Evolutionary conservation across 2,888 invertebrate species (phyloP), one percentile per base, ranked within the genome.

Genomic region (Tromatobia lineatoria): DNA sequence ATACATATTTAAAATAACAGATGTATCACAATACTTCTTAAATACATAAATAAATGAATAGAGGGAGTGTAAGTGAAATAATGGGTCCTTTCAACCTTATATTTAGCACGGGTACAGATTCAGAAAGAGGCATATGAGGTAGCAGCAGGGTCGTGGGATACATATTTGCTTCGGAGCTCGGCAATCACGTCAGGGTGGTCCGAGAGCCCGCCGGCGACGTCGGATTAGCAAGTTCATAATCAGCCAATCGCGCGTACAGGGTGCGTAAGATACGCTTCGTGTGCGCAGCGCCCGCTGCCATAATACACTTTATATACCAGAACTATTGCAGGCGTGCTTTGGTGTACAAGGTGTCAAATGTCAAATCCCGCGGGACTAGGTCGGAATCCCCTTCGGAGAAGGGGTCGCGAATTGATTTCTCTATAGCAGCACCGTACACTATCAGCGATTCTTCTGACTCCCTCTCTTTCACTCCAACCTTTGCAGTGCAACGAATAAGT

Each of bases 141-240:
- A 83, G 87, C 67, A 50, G 81, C 80, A 80, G 50, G 74, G 82
- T 85, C 76, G 81, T 79, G 80, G 87, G 88, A 82, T 83, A 75
- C 71, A 81, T 92, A 89, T 92, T 92, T 92, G 91, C 90, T 89
- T 88, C 88, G 86, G 90, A 92, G 91, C 91, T 92, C 85, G 89
- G 88, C 91, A 92, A 91, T 90, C 91, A 91, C 90, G 90, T 86
- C 90, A 78, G 89, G 91, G 90, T 91, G 90, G 91, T 88, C 89
- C 88, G 85, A 81, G 47, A 52, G 79, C 82, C 88, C 82, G 83
- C 61, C 88, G 78, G 84, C 89, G 86, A 83, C 84, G 85, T 74
- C 45, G 90, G 91, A 91, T 91, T 93, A 93, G 91, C 90, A 88
- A 92, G 93, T 93, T 93, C 92, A 92, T 93, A 93, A 93, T 93